Conservation (phyloP, 2,113 vertebrate genomes). For the Dipodomys ordii region DNA sequence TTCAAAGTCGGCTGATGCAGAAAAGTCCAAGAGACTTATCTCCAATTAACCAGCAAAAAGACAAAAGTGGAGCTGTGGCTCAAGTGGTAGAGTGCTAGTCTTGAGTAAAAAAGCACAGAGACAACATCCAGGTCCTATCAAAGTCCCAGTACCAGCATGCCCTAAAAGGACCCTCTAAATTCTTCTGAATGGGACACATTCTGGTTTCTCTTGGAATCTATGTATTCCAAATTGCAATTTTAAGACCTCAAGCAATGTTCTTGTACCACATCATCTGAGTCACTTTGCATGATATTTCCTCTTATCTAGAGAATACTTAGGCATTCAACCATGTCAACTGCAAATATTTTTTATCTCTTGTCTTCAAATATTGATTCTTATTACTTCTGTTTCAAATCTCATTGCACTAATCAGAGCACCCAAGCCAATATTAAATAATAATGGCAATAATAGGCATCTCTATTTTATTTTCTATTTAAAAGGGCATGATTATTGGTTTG, state of each 20-base stretch:
- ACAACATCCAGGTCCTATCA: no score
- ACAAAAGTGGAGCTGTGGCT: no score
- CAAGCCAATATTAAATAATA: slow-evolving; percentile 54
- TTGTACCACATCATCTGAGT: not conserved
- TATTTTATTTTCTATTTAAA: slow-evolving; percentile 63
- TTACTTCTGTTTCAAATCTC: slow-evolving; percentile 54
- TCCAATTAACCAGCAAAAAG: no score
- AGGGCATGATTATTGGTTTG: slow-evolving; percentile 26
- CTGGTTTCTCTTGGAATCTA: not conserved
- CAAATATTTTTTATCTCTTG: slow-evolving; percentile 55
- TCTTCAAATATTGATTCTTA: slow-evolving; percentile 54
- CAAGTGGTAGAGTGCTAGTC: no score
- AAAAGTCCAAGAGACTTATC: no score
- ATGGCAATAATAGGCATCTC: slow-evolving; percentile 34
- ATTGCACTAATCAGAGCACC: slow-evolving; percentile 28
- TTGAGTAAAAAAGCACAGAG: no score
- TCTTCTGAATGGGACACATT: not conserved
- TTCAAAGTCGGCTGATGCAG: no score
- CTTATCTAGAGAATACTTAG: slow-evolving; percentile 12
- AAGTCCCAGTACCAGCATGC: no score
- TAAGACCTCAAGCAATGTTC: not conserved
- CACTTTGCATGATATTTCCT: not conserved
- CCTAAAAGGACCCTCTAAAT: not conserved
- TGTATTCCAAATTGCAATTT: not conserved
- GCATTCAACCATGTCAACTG: slow-evolving; percentile 27